Conservation (phyloP, 2,888 invertebrate species). For the Melinaea menophilus region DNA sequence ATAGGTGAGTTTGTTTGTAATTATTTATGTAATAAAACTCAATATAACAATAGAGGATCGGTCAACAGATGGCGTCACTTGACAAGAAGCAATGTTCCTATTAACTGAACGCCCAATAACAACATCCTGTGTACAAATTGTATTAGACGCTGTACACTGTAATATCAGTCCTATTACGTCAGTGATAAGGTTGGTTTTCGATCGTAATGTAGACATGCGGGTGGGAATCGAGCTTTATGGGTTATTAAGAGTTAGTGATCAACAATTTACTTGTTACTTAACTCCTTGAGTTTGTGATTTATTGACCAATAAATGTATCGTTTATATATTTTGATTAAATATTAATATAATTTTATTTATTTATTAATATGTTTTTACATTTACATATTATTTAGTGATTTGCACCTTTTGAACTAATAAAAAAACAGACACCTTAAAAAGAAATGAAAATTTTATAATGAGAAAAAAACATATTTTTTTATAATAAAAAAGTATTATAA, state of each 20-base stretch:
- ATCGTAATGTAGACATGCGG: slow-evolving; percentile 27
- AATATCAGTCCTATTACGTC: slow-evolving; percentile 10
- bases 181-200: slow-evolving; percentile 1
- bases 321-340: neutral
- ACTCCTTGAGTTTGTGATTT: slow-evolving; percentile 20
- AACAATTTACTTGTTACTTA: slow-evolving; percentile 22
- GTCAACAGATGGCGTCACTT: slow-evolving; percentile 15
- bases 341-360: slow-evolving; percentile 4
- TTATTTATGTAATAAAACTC: too few species aligned
- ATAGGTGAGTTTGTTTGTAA: neutral
- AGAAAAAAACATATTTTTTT: too few species aligned
- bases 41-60: too few species aligned
- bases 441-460: too few species aligned
- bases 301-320: slow-evolving; percentile 6
- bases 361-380: too few species aligned
- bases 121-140: slow-evolving; percentile 31
- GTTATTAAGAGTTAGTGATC: slow-evolving; percentile 35
- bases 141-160: neutral
- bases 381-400: too few species aligned
- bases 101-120: slow-evolving; percentile 19
- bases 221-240: slow-evolving; percentile 34
- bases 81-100: slow-evolving; percentile 25
- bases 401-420: too few species aligned
- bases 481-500: too few species aligned
- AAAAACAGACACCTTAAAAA: too few species aligned